These are phyloP conservation scores for Cephus pygmeus DNA, from an alignment of 2,888 invertebrate genomes.

Conservation along the genomic window DNA sequence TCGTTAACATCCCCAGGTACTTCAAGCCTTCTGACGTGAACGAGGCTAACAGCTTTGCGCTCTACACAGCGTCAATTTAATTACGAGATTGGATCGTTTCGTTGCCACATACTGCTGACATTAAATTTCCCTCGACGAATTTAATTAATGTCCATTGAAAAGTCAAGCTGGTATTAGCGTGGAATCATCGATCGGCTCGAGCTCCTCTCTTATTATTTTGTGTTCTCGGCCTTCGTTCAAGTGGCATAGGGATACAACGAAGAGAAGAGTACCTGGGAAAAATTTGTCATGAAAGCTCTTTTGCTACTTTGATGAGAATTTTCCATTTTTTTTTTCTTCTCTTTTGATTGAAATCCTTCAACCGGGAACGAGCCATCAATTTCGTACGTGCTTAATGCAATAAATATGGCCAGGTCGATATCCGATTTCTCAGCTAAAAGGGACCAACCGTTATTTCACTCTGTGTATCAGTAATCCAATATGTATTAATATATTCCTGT, in stretches of 20 bases:
- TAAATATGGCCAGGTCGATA: background rate
- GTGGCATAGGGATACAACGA: background rate
- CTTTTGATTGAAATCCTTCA: background rate
- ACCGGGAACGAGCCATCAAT: background rate
- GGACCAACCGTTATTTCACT: background rate
- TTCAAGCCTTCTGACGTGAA: background rate
- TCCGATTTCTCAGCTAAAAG: background rate
- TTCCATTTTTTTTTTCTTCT: background rate
- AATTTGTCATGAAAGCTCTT: background rate
- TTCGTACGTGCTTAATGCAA: background rate
- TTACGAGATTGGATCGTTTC: constrained; percentile 40
- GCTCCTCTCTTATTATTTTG: background rate
- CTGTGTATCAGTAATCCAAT: background rate
- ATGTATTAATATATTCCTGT: background rate
- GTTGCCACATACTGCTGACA: constrained; percentile 15
- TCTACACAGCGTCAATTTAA: constrained; percentile 29
- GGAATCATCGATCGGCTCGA: constrained; percentile 27
- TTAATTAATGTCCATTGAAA: constrained; percentile 33
- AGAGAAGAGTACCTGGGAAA: background rate
- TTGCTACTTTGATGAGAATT: background rate
- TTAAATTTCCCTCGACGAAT: constrained; percentile 35
- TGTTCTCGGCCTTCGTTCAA: background rate
- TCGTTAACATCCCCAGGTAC: background rate
- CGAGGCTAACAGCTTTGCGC: constrained; percentile 25
- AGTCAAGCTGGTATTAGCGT: constrained; percentile 13